Evolutionary conservation across 2,113 vertebrate genomes (phyloP).

Genomic region (Periophthalmus modestus): DNA sequence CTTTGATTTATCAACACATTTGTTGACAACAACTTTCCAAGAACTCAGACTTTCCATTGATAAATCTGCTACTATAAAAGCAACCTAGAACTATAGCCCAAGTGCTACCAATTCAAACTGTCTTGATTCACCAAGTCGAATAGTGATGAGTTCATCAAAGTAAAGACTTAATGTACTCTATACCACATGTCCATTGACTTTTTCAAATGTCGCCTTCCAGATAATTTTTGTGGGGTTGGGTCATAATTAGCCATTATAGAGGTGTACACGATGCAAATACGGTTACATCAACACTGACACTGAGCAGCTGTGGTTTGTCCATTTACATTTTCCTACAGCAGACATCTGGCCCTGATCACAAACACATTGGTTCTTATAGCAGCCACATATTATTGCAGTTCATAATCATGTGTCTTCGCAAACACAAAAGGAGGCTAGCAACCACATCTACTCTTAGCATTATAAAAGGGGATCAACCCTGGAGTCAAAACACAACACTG

Average conservation of each 20-base stretch:
- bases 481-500: neutral
- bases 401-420: slow-evolving; percentile 19
- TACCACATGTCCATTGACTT: slow-evolving; percentile 52
- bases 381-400: slow-evolving; percentile 27
- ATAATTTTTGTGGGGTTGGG: slow-evolving; percentile 28
- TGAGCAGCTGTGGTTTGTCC: slow-evolving; percentile 28
- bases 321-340: slow-evolving; percentile 52
- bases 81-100: slow-evolving; percentile 20
- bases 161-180: slow-evolving; percentile 30
- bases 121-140: slow-evolving; percentile 42
- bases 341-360: slow-evolving; percentile 40
- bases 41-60: slow-evolving; percentile 51
- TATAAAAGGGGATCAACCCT: neutral
- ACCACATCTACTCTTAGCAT: neutral
- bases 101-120: slow-evolving; percentile 17
- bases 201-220: slow-evolving; percentile 18
- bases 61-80: slow-evolving; percentile 28
- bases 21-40: slow-evolving; percentile 56
- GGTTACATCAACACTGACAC: slow-evolving; percentile 46
- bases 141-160: slow-evolving; percentile 33
- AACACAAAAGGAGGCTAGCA: slow-evolving; percentile 10
- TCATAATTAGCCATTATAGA: slow-evolving; percentile 55
- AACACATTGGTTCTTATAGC: slow-evolving; percentile 23
- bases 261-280: slow-evolving; percentile 38
- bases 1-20: slow-evolving; percentile 58